Conservation (phyloP, 2,113 vertebrate genomes). For the Motacilla tschutschensis region DNA sequence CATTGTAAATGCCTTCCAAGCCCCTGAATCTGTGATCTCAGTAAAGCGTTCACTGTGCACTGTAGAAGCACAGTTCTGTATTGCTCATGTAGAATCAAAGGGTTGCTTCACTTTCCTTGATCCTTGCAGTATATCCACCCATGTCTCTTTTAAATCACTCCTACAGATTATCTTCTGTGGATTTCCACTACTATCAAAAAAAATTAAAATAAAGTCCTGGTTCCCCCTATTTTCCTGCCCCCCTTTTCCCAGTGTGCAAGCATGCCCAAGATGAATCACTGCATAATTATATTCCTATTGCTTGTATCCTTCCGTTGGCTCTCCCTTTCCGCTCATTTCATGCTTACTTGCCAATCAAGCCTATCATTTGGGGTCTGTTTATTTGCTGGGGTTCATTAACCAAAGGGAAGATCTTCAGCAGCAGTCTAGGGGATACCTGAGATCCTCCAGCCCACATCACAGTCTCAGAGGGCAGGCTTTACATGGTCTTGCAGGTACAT, state of each 20-base stretch:
- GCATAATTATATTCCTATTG: conserved; percentile 26
- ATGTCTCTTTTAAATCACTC: background rate
- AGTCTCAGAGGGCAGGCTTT: background rate
- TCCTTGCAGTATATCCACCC: background rate
- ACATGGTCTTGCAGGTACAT: background rate
- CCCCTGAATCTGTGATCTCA: conserved; percentile 4
- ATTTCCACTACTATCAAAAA: background rate
- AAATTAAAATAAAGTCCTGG: background rate
- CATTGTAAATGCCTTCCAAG: conserved; percentile 21
- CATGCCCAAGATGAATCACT: conserved; percentile 26
- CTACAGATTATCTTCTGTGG: background rate
- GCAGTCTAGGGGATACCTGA: background rate
- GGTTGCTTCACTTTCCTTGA: background rate
- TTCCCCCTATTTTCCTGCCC: background rate
- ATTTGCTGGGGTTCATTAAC: background rate
- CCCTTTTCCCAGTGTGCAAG: background rate
- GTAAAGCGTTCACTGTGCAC: background rate
- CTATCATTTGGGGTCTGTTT: background rate
- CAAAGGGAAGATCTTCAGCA: background rate
- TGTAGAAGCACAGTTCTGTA: background rate
- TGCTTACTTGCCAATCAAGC: background rate
- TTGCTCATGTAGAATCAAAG: background rate
- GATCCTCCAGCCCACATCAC: background rate
- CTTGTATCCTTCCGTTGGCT: conserved; percentile 5
- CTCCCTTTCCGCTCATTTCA: background rate